Conservation (phyloP, 2,113 vertebrate species). For the Eidolon helvum region DNA sequence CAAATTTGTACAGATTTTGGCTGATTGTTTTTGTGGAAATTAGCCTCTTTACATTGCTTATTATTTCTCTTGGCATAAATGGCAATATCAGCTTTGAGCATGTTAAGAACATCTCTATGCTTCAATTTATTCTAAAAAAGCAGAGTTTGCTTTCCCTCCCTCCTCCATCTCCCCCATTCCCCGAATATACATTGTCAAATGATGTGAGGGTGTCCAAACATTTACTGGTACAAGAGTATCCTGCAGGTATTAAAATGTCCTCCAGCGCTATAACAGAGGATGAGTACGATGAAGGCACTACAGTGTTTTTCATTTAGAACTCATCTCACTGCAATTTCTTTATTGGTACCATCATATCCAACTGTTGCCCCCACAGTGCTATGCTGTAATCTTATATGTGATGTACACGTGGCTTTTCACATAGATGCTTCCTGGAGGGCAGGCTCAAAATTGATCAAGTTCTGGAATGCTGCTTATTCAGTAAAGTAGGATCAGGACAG, state of each 20-base stretch:
- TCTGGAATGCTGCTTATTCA: neutral
- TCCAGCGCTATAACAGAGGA: neutral
- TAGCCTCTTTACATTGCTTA: neutral
- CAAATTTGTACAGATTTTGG: neutral
- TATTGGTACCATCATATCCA: too few species aligned
- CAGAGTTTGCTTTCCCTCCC: neutral
- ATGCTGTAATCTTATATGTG: neutral
- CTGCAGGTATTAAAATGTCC: neutral
- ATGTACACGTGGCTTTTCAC: neutral
- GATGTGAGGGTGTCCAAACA: neutral
- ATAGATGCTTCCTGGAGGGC: neutral
- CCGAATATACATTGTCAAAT: neutral
- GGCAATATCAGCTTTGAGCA: neutral
- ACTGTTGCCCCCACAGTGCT: too few species aligned
- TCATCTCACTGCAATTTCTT: too few species aligned
- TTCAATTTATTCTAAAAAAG: constrained; percentile 6
- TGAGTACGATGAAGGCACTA: neutral
- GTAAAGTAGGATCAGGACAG: neutral
- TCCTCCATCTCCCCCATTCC: too few species aligned
- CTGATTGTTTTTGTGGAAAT: constrained; percentile 6
- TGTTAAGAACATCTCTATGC: neutral
- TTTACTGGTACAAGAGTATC: neutral
- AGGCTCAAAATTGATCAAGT: neutral
- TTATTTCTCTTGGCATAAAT: neutral
- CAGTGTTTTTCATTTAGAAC: too few species aligned